phyloP scores from a whole-genome alignment of 2,797 vertebrate species.

The Lateolabrax maculatus region DNA sequence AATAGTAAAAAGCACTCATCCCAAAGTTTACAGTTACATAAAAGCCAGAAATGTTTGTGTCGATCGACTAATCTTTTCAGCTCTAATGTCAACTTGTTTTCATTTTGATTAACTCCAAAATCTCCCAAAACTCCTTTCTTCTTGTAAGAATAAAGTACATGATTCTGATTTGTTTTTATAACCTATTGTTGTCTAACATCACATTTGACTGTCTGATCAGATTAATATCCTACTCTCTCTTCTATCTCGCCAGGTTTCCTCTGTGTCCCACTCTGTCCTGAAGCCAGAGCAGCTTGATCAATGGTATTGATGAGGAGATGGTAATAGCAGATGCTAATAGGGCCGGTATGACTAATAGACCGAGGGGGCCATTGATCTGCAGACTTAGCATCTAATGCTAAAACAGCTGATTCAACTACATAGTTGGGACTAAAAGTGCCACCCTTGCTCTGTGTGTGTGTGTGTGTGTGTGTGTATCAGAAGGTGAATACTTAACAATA shows the following conservation, averaged over 20 bases:
- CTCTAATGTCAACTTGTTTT: no score
- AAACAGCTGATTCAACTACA: slow-evolving; percentile 83
- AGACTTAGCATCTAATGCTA: slow-evolving; percentile 77
- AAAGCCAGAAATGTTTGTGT: background rate
- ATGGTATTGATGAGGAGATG: slow-evolving; percentile 80
- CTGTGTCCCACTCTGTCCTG: slow-evolving; percentile 44
- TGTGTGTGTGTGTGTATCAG: slow-evolving; percentile 16
- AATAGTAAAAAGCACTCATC: background rate
- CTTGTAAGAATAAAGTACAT: background rate
- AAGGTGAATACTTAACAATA: slow-evolving; percentile 12
- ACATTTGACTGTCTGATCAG: slow-evolving; percentile 27
- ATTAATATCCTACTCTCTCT: slow-evolving; percentile 37
- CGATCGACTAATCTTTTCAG: background rate
- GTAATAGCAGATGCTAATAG: slow-evolving; percentile 82
- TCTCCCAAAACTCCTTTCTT: no score
- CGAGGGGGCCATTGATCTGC: slow-evolving; percentile 79
- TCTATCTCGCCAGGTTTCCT: slow-evolving; percentile 24
- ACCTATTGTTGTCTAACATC: background rate
- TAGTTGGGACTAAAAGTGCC: slow-evolving; percentile 82
- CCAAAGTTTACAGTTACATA: background rate
- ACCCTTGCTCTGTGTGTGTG: slow-evolving; percentile 64
- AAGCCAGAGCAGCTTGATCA: slow-evolving; percentile 69
- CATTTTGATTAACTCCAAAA: no score
- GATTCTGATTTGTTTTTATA: background rate
- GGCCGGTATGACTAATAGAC: slow-evolving; percentile 77